Base-by-base conservation (phyloP, 2,113 vertebrate species). In the Protomyctophum bolini region DNA sequence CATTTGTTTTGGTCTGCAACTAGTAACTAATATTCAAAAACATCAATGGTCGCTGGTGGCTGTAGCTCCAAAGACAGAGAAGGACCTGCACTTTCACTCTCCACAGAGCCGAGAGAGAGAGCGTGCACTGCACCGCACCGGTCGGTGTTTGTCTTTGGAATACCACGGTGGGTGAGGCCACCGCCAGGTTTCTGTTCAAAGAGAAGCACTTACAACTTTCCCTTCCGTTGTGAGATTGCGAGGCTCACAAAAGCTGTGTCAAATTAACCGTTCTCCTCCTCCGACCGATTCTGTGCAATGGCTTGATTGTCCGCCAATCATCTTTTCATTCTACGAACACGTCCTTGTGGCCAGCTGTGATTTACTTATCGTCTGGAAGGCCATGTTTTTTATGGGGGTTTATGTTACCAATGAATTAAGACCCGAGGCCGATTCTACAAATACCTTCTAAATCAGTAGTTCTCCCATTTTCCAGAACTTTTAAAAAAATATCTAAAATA, bases 61-160 rank as follows among this genome's bases (percentile, higher is more conserved):
- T 81, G 21, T 21, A 21, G 21, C 21, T 21, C 21, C 63, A 49
- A 73, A 85, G 81, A 78, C 1, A 41, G 33, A 41, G 67, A 87
- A 77, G 58, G 58, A 76, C 64, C 21, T 21, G 21, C 66, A 80
- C 88, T 89, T 81, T 89, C 84, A 61, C 83, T 61, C 49, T 78
- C 72, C 47, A 65, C 59, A 51, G 71, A 61, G 72, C 77, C 85
- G 74, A 68, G 68, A 79, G 68, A n/a, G 84, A 85, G 33, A 41
- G 33, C 33, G 3, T 51, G 76, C 86, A 81, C 77, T 66, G 69
- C 70, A 21, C 21, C 21, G 21, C 21, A 21, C 21, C 21, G 21
- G 21, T 21, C 21, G 21, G 21, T 90, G 88, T 88, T 87, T 81
- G 85, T 85, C 86, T 90, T 83, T 73, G 66, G 86, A 85, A 89